Evolutionary conservation across 1,140 invertebrate species (phyloP).

Genomic region (Pentalonia nigronervosa): DNA sequence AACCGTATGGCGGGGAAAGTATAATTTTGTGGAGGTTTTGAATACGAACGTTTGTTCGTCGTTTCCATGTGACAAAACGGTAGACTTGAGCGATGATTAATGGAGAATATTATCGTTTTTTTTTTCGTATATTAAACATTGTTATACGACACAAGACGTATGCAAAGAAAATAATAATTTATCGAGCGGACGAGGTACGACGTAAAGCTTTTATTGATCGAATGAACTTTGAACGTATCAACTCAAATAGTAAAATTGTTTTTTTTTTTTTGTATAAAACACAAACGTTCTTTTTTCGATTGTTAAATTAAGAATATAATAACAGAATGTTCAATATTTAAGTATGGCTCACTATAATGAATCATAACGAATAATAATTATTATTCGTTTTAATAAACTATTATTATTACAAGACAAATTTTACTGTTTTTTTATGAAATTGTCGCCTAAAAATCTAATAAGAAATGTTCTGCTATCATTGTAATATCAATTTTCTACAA

Average conservation of each 20-base stretch:
- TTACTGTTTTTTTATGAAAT: too few species aligned
- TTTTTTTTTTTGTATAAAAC: not conserved
- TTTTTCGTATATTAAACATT: not conserved
- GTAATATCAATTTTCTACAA: too few species aligned
- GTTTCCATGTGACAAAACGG: not conserved
- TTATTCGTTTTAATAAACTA: too few species aligned
- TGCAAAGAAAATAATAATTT: not conserved
- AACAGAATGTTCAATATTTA: too few species aligned
- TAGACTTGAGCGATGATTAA: conserved; percentile 11
- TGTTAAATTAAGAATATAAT: too few species aligned
- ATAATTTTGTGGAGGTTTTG: not conserved
- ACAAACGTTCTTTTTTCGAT: too few species aligned
- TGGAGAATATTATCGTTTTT: not conserved
- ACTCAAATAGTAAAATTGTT: not conserved
- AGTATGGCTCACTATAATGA: too few species aligned
- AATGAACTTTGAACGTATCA: not conserved
- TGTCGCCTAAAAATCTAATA: too few species aligned
- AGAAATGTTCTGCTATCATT: too few species aligned
- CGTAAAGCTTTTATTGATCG: not conserved
- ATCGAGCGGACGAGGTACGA: not conserved
- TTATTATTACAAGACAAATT: too few species aligned
- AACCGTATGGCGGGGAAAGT: not conserved
- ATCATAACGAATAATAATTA: too few species aligned
- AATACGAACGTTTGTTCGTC: not conserved
- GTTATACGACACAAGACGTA: too few species aligned